Percentiles rank a stretch among this genome's conserved stretches.
These are phyloP conservation scores for Apodemus speciosus DNA, from an alignment of 2,113 vertebrate species.

Conservation along the genomic window DNA sequence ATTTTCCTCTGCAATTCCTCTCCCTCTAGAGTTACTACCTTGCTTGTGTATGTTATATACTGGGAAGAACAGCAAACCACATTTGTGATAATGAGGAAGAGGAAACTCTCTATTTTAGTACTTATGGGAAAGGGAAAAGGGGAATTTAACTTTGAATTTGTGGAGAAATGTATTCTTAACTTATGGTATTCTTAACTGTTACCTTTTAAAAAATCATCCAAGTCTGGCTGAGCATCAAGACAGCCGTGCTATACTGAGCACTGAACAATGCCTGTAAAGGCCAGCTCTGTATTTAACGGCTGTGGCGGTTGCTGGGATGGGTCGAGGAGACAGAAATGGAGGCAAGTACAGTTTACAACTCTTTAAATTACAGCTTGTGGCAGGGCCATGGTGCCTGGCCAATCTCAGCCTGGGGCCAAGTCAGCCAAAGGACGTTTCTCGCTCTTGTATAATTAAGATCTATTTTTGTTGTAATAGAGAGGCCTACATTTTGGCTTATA, in stretches of 20 bases:
- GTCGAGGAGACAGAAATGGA: slow-evolving; percentile 60
- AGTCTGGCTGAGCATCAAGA: slow-evolving; percentile 56
- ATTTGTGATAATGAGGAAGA: background rate
- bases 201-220: slow-evolving; percentile 59
- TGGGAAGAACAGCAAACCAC: slow-evolving; percentile 6
- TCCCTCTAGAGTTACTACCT: slow-evolving; percentile 29
- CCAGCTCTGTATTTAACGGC: slow-evolving; percentile 73
- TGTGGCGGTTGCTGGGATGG: slow-evolving; percentile 52
- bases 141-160: slow-evolving; percentile 49
- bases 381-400: background rate
- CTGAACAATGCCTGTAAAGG: slow-evolving; percentile 53
- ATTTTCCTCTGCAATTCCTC: slow-evolving; percentile 13
- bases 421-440: slow-evolving; percentile 50
- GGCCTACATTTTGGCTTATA: slow-evolving; percentile 33
- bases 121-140: slow-evolving; percentile 38
- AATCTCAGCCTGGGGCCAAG: slow-evolving; percentile 18
- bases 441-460: slow-evolving; percentile 40
- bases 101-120: slow-evolving; percentile 45
- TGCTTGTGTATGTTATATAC: background rate
- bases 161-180: slow-evolving; percentile 61
- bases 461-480: slow-evolving; percentile 58
- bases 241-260: slow-evolving; percentile 59
- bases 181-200: slow-evolving; percentile 63
- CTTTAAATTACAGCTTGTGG: slow-evolving; percentile 73
- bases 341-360: slow-evolving; percentile 60